A percentile compares a stretch with the other conserved stretches of the same genome.
Conservation (phyloP, 1,140 invertebrate genomes). For the Drosophila nikananu region DNA sequence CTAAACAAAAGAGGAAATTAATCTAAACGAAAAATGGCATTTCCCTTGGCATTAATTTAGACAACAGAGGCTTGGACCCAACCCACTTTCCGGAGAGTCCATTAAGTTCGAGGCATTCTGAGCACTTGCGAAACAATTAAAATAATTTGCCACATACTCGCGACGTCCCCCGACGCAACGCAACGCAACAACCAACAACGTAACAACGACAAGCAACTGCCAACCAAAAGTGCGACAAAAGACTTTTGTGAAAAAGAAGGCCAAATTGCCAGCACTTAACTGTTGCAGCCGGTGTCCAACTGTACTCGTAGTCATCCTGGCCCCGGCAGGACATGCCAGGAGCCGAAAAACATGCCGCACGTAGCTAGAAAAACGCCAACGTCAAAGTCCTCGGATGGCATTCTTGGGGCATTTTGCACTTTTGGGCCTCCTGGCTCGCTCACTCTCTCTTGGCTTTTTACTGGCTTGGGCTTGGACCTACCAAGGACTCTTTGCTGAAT, state of each 20-base stretch:
- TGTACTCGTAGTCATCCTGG: constrained; percentile 57
- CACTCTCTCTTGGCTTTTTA: constrained; percentile 3
- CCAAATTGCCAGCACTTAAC: constrained; percentile 76
- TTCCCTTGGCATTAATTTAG: constrained; percentile 76
- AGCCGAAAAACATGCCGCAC: constrained; percentile 38
- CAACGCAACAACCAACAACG: constrained; percentile 30
- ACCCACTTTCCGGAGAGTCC: constrained; percentile 54
- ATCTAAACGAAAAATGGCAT: constrained; percentile 69
- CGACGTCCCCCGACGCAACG: constrained; percentile 65
- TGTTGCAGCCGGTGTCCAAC: constrained; percentile 62
- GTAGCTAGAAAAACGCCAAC: constrained; percentile 47
- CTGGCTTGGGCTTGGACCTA: neutral
- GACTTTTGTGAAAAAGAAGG: constrained; percentile 55
- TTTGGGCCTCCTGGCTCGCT: constrained; percentile 9
- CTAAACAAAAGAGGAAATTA: constrained; percentile 73
- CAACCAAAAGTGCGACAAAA: constrained; percentile 24
- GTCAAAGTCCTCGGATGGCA: constrained; percentile 41
- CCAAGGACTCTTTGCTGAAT: constrained; percentile 10
- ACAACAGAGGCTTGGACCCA: constrained; percentile 48
- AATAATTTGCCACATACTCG: constrained; percentile 80
- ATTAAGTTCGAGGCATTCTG: constrained; percentile 75
- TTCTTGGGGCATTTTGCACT: constrained; percentile 27
- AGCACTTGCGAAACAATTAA: constrained; percentile 82
- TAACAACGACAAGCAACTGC: constrained; percentile 3
- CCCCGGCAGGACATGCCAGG: constrained; percentile 38